These are phyloP conservation scores for Nemurella pictetii DNA, from an alignment of 2,888 invertebrate species.

Conservation along the genomic window DNA sequence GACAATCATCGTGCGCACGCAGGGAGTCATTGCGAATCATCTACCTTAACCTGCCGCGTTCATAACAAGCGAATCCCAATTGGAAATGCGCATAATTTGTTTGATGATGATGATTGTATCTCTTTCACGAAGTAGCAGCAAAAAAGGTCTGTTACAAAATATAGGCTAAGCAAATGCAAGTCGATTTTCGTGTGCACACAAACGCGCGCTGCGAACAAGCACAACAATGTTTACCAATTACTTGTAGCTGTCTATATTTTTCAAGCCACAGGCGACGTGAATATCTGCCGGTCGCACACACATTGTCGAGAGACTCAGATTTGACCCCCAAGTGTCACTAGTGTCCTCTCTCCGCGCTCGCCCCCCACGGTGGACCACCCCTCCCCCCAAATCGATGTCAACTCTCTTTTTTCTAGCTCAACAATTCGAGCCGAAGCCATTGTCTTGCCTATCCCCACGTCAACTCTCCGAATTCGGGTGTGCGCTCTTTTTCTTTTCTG, in stretches of 20 bases:
- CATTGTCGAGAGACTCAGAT: neutral
- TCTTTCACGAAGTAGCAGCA: neutral
- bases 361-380: neutral
- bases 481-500: neutral
- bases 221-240: neutral
- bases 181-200: neutral
- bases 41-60: neutral
- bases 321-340: neutral
- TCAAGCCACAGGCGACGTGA: neutral
- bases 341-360: neutral
- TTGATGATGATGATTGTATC: neutral
- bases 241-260: too few species aligned
- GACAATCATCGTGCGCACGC: neutral
- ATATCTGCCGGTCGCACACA: neutral
- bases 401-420: neutral
- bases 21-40: neutral
- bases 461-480: neutral
- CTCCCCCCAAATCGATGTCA: neutral
- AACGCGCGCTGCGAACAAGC: neutral
- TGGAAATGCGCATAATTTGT: neutral
- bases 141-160: neutral
- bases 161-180: neutral
- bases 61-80: neutral
- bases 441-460: neutral
- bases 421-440: neutral